phyloP scores from a whole-genome alignment of 1,140 invertebrate genomes.

The Temnothorax longispinosus region DNA sequence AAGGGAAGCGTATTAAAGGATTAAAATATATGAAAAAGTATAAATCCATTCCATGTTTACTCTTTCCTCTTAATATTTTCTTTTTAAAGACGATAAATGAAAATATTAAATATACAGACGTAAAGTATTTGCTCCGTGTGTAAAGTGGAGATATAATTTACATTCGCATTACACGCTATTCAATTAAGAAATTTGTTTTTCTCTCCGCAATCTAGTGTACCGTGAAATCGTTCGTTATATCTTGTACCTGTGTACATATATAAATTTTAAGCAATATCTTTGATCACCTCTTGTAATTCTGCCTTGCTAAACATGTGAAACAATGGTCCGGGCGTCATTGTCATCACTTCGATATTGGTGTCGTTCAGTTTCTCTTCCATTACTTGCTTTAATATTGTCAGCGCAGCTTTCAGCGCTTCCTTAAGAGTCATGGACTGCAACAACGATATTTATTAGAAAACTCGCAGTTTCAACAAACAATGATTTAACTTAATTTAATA shows the following conservation, averaged over 20 bases:
- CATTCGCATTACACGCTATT: slow-evolving; percentile 57
- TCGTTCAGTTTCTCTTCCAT: slow-evolving; percentile 99
- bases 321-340: slow-evolving; percentile 93
- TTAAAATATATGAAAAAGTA: too few relatives aligned
- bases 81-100: slow-evolving; percentile 47
- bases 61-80: not conserved
- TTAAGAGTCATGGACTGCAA: slow-evolving; percentile 97
- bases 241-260: not conserved
- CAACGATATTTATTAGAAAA: slow-evolving; percentile 64
- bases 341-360: slow-evolving; percentile 99
- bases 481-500: not conserved
- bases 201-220: not conserved
- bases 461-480: slow-evolving; percentile 4
- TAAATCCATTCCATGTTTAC: too few relatives aligned
- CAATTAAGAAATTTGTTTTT: slow-evolving; percentile 38
- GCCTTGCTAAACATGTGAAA: slow-evolving; percentile 97
- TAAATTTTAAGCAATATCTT: slow-evolving; percentile 88
- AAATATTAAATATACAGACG: slow-evolving; percentile 62
- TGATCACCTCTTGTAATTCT: slow-evolving; percentile 96
- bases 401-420: slow-evolving; percentile 96
- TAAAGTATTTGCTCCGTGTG: slow-evolving; percentile 46
- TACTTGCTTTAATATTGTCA: slow-evolving; percentile 99
- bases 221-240: slow-evolving; percentile 37
- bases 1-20: too few relatives aligned
- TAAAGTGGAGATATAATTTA: slow-evolving; percentile 67